Evolutionary conservation across 1,140 invertebrate genomes (phyloP).

Genomic region (Anastatus disparis): DNA sequence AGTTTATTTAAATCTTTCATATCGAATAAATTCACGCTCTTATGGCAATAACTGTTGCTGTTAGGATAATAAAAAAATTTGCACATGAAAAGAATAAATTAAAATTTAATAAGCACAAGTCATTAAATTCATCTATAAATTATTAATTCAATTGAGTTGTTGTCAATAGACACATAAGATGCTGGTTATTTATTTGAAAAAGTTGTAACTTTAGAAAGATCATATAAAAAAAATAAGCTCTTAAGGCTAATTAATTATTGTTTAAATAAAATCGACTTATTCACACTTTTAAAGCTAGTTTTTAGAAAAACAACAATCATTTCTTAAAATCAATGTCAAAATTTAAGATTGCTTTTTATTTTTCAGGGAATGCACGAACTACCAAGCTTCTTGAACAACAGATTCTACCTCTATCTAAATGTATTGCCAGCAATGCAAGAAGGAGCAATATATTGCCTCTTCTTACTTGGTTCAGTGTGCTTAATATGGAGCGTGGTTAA

Average conservation of each 20-base stretch:
- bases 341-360: slow-evolving; percentile 7
- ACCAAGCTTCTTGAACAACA: slow-evolving; percentile 69
- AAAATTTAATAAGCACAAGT: too few species aligned
- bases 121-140: too few species aligned
- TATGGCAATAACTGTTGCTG: too few species aligned
- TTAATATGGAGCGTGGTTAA: slow-evolving; percentile 64
- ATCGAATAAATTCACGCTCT: too few species aligned
- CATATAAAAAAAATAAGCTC: neutral
- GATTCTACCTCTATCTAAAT: slow-evolving; percentile 80
- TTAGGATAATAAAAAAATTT: too few species aligned
- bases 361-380: slow-evolving; percentile 76
- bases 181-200: neutral
- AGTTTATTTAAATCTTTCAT: too few species aligned
- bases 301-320: too few species aligned
- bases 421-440: slow-evolving; percentile 72
- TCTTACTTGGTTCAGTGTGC: slow-evolving; percentile 68
- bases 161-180: too few species aligned
- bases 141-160: too few species aligned
- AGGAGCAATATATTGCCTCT: slow-evolving; percentile 69
- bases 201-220: neutral
- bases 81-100: too few species aligned
- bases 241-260: neutral
- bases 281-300: neutral
- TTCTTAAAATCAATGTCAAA: neutral
- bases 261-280: neutral